phyloP scores from a whole-genome alignment of 2,113 vertebrate genomes.

The Noctilio leporinus region DNA sequence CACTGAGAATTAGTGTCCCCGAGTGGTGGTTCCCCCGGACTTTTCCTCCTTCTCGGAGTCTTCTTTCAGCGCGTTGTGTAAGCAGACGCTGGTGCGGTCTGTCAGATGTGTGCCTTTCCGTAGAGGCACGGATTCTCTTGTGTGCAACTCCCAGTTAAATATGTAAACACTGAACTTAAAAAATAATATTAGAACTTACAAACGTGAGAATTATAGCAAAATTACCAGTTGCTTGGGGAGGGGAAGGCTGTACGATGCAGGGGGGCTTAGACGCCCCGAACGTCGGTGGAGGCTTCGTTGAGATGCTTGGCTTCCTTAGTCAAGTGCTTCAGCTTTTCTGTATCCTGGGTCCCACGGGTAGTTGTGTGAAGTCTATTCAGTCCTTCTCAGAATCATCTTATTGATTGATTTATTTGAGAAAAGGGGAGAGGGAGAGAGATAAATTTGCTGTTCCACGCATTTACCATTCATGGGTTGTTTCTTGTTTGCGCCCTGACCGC shows the following conservation, averaged over 20 bases:
- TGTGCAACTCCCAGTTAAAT: neutral
- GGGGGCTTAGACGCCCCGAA: neutral
- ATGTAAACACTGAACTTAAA: neutral
- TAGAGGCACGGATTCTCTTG: neutral
- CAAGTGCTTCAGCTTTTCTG: neutral
- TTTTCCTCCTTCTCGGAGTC: constrained; percentile 63
- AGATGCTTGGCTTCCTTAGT: neutral
- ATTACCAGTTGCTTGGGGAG: neutral
- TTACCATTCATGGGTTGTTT: too few relatives aligned
- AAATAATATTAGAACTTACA: neutral
- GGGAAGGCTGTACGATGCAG: neutral
- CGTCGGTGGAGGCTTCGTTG: neutral
- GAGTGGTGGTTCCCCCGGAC: constrained; percentile 77
- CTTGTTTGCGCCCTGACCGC: too few relatives aligned
- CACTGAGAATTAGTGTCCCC: constrained; percentile 84
- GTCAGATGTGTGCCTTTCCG: neutral
- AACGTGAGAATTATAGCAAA: neutral
- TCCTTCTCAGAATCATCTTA: neutral
- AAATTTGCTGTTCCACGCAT: too few relatives aligned
- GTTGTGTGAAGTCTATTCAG: neutral
- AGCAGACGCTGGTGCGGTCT: neutral
- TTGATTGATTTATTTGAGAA: too few relatives aligned
- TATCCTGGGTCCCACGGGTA: neutral
- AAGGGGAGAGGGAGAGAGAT: too few relatives aligned
- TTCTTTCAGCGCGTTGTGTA: constrained; percentile 63